Base-by-base conservation (phyloP, 2,113 vertebrate genomes). In the Ophiodon elongatus region DNA sequence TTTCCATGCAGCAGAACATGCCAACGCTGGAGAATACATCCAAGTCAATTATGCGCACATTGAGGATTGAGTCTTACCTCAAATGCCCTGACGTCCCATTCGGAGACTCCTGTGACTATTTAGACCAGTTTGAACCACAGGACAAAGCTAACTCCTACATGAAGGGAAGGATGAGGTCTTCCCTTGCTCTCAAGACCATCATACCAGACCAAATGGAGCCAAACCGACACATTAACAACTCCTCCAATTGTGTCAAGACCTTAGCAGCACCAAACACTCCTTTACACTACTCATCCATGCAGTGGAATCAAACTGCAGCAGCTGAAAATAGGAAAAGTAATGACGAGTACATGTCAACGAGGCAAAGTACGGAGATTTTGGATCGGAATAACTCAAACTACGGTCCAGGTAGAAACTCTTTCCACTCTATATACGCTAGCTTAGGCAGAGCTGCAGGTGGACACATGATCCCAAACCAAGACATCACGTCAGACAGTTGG, bases 1-100 rank as follows among this genome's bases (percentile, higher is more conserved):
- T 96, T n/a, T 93, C 95, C 39, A 79, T 97, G 78, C 97, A 98
- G 79, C 96, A 98, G 78, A 96, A 96, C 70, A 96, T 97, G 94
- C 97, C 98, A 1, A 97, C 95, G 10, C 91, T 97, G 0, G 97
- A 99, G 80, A 96, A 94, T 19, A 97, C 97, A 7, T 97, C 97
- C 0, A 99, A 96, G 76, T 96, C 97, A 0, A 98, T 97, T 88
- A 94, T 99, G 8, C 97, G 97, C 11, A 97, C 96, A 83, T 96
- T 95, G 97, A 92, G 98, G 85, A 98, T 99, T 39, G 97, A 99
- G 68, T 97, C 97, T 0, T 99, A 99, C 82, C 95, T 99, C 83
- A 96, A 98, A 52, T 96, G 96, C 0, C 87, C 94, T 0, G 98
- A 98, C 31, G 84, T 83, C 31, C 91, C 94, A 2, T 87, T 82